phyloP scores from a whole-genome alignment of 2,888 invertebrate species.

The Orthonychiurus folsomi region DNA sequence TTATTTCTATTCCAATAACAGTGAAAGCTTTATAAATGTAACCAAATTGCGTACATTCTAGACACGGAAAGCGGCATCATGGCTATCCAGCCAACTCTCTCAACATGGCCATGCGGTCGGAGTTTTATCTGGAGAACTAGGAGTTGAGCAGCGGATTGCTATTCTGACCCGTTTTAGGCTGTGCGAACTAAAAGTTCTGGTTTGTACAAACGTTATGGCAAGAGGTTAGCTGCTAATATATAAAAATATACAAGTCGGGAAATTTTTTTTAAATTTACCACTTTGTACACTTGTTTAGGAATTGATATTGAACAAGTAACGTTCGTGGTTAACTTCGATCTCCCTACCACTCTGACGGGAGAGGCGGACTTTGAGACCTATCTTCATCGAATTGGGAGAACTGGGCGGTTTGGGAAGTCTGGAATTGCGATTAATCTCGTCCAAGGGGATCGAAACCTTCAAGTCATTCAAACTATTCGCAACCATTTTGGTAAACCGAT shows the following conservation, averaged over 20 bases:
- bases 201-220: slow-evolving; percentile 22
- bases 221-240: slow-evolving; percentile 48
- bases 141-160: slow-evolving; percentile 83
- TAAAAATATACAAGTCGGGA: no score
- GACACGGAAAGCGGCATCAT: slow-evolving; percentile 78
- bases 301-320: slow-evolving; percentile 98
- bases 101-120: slow-evolving; percentile 91
- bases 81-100: slow-evolving; percentile 81
- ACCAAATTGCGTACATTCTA: slow-evolving; percentile 45
- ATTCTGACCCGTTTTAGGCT: slow-evolving; percentile 85
- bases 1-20: no score
- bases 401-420: slow-evolving; percentile 94
- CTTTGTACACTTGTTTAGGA: slow-evolving; percentile 49
- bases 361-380: slow-evolving; percentile 95
- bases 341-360: slow-evolving; percentile 72
- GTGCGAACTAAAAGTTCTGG: slow-evolving; percentile 60
- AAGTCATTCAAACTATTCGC: slow-evolving; percentile 69
- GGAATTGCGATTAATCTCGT: slow-evolving; percentile 95
- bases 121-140: slow-evolving; percentile 82
- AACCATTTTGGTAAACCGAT: slow-evolving; percentile 71
- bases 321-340: slow-evolving; percentile 95
- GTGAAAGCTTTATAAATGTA: no score
- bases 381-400: slow-evolving; percentile 91
- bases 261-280: neutral
- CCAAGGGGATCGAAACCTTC: slow-evolving; percentile 64